A percentile compares a stretch with the other conserved stretches of the same genome.
phyloP scores from a whole-genome alignment of 2,888 invertebrate genomes.

The Ommatoiulus sabulosus region DNA sequence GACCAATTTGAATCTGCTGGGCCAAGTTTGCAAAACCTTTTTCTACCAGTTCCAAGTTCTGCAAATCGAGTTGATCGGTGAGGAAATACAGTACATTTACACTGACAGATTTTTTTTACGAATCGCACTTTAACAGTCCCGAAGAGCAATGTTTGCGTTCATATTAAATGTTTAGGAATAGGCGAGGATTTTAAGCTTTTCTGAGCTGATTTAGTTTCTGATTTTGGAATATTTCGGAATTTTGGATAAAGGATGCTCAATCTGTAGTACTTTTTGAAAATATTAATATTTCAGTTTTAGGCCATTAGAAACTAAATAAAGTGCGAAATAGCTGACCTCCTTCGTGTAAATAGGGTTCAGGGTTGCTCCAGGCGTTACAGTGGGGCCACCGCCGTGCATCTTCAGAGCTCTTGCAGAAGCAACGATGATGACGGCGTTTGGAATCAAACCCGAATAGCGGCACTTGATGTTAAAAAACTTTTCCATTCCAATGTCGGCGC shows the following conservation, averaged over 20 bases:
- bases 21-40: slow-evolving; percentile 90
- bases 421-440: slow-evolving; percentile 92
- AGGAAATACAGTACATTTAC: no score
- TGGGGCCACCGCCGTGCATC: slow-evolving; percentile 98
- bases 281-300: no score
- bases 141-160: no score
- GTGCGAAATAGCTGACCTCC: slow-evolving; percentile 65
- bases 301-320: background rate
- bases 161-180: no score
- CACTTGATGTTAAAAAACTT: slow-evolving; percentile 98
- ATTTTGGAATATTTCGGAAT: no score
- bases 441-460: slow-evolving; percentile 84
- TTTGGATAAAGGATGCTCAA: no score
- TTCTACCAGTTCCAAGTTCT: slow-evolving; percentile 85
- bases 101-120: no score
- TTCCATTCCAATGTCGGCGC: slow-evolving; percentile 98
- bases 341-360: slow-evolving; percentile 84
- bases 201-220: no score
- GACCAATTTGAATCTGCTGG: slow-evolving; percentile 94
- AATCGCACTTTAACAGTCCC: no score
- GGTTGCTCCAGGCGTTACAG: slow-evolving; percentile 86
- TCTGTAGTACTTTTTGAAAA: no score
- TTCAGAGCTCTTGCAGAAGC: slow-evolving; percentile 94
- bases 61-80: no score
- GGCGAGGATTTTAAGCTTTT: no score